Base-by-base conservation (phyloP, 2,888 invertebrate genomes). In the Alsophila aescularia region DNA sequence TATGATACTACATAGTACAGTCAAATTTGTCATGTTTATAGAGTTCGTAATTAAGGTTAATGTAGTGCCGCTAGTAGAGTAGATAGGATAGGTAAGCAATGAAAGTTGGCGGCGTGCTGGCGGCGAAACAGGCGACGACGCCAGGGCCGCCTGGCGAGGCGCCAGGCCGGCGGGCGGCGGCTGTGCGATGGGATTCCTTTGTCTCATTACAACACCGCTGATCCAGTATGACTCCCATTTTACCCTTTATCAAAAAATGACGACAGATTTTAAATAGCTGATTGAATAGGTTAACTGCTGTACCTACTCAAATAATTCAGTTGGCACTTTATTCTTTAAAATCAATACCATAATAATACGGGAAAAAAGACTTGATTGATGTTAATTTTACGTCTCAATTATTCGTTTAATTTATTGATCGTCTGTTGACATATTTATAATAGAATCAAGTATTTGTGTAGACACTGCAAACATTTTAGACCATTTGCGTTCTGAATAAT, bases 81-180 rank as follows among this genome's bases (percentile, higher is more conserved):
- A 60, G 59, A 51, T 65, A 57, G 62, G 40, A 58, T 58, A 54
- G 56, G 54, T 58, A 59, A 59, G 65, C 70, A 69, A 71, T 72
- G 69, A 70, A 69, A 72, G 74, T 70, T 74, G 81, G 77, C 81
- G 79, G 80, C 80, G 79, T 72, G 80, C 81, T 81, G 84, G 84
- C 87, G 84, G 85, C 80, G 78, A 81, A 80, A 77, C 79, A 77
- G 84, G 83, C 87, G 89, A 85, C 88, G 85, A 85, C 88, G 85
- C 87, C 87, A 87, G 87, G 88, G 89, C 87, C 89, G 89, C 81
- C 89, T 90, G 90, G 91, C 90, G 75, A 79, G 90, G 90, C 90
- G 90, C 91, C 90, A 90, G 90, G 89, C 89, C 77, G 90, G 91
- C 91, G 90, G 89, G 86, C 86, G 87, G 87, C 90, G 77, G 85